Conservation (phyloP, 1,140 invertebrate genomes). For the Diorhabda carinulata region DNA sequence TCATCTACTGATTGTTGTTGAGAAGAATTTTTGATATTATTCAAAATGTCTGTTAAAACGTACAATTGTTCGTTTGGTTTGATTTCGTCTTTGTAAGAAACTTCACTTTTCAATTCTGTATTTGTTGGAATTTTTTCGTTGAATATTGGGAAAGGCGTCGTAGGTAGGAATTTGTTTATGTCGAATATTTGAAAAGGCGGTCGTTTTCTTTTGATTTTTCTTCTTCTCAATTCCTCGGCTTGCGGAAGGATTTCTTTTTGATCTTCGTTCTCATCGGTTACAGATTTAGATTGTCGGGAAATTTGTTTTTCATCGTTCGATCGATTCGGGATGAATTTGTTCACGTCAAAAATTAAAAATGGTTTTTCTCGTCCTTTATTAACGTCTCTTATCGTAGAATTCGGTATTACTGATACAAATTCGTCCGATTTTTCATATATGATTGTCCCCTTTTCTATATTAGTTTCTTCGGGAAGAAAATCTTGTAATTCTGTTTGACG, state of each 20-base stretch:
- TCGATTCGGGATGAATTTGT: constrained; percentile 1
- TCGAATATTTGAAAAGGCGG: constrained; percentile 27
- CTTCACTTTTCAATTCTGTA: constrained; percentile 39
- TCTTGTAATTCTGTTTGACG: constrained; percentile 37
- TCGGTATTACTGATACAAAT: neutral
- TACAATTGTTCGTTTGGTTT: constrained; percentile 45
- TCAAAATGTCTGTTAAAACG: constrained; percentile 45
- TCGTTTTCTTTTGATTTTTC: constrained; percentile 15
- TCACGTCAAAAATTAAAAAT: constrained; percentile 15
- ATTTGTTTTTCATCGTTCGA: neutral
- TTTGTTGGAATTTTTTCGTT: constrained; percentile 19
- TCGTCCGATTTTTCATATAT: neutral
- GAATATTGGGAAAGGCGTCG: constrained; percentile 27
- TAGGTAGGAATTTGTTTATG: constrained; percentile 29
- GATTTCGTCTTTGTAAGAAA: constrained; percentile 45
- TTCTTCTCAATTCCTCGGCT: constrained; percentile 22
- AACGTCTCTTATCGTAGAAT: neutral
- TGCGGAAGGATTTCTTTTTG: constrained; percentile 13
- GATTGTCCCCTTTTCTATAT: neutral
- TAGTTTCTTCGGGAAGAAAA: constrained; percentile 23
- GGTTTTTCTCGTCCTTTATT: neutral
- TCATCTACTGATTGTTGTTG: constrained; percentile 3
- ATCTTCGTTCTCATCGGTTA: neutral
- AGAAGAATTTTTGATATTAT: constrained; percentile 40
- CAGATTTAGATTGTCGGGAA: neutral